Percentiles rank a stretch among this genome's conserved stretches.
phyloP scores from a whole-genome alignment of 2,888 invertebrate species.

The Parasteatoda lunata region DNA sequence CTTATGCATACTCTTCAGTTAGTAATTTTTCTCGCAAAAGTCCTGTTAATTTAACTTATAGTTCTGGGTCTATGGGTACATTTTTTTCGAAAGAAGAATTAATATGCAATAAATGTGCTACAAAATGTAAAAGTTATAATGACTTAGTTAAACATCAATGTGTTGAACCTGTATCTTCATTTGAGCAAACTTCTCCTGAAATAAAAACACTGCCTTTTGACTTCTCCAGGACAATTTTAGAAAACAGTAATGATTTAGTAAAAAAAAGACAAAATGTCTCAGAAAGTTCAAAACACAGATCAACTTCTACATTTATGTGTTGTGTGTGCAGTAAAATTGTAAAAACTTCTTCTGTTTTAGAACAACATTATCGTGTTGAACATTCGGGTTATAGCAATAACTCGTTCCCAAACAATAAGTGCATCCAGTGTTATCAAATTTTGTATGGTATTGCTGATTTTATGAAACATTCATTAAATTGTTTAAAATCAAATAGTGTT shows the following conservation, averaged over 20 bases:
- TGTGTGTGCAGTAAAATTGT: slow-evolving; percentile 12
- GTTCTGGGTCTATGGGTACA: too few relatives aligned
- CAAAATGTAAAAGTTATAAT: background rate
- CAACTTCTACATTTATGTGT: background rate
- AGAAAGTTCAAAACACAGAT: background rate
- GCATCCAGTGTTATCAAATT: slow-evolving; percentile 24
- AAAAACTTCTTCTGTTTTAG: background rate
- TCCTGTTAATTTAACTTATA: background rate
- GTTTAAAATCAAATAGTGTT: slow-evolving; percentile 14
- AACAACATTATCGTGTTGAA: slow-evolving; percentile 22
- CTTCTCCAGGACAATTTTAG: background rate
- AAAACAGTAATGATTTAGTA: background rate
- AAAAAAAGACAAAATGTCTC: background rate
- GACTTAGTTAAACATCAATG: slow-evolving; percentile 20
- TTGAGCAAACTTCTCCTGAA: background rate
- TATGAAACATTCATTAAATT: slow-evolving; percentile 44
- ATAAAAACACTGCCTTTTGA: background rate
- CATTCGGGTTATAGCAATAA: slow-evolving; percentile 10
- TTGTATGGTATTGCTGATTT: slow-evolving; percentile 39
- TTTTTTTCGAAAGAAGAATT: background rate
- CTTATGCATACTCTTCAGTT: background rate
- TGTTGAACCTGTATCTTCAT: background rate
- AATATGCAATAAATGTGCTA: slow-evolving; percentile 25
- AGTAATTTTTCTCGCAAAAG: background rate
- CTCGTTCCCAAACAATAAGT: slow-evolving; percentile 8